Base-by-base conservation (phyloP, 2,888 invertebrate species). In the Tupiocoris notatus region DNA sequence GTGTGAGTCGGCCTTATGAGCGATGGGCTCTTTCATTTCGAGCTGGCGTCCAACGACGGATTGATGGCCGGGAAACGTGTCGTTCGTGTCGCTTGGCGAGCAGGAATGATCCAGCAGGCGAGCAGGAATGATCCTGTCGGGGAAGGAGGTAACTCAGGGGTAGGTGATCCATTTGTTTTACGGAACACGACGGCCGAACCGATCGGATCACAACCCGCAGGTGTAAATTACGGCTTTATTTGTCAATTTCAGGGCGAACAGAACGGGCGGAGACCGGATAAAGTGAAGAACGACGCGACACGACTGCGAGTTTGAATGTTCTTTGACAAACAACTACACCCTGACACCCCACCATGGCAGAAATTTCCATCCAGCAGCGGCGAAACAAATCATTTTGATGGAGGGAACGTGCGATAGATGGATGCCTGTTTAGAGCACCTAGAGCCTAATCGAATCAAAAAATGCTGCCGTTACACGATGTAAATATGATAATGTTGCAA, bases 171-270 rank as follows among this genome's bases (percentile, higher is more conserved):
- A 59, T 70, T 70, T 73, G 73, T 73, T 73, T 62, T 73, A 62
- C 73, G 20, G 17, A 12, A 58, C 39, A 18, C 61, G 62, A 25
- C 61, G 39, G 39, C 39, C 12, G 39, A 39, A 39, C 73, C 73
- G 39, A 61, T 63, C 73, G 39, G 62, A 7, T 73, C 56, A 23
- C 73, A n/a, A 62, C 54, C 39, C 59, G 17, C 59, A 73, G 73
- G 73, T 73, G 73, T 73, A 73, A 73, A 73, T 73, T 73, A 73
- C 73, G 62, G 62, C 62, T 17, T 61, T 24, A 73, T 73, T 73
- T 73, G 73, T 73, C 73, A 73, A 61, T 61, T 73, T 73, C 73
- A 70, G 70, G 24, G 24, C 23, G 64, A 64, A 39, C 39, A 12
- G 39, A 39, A 39, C 39, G 61, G 22, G 23, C 62, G 63, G 16